phyloP scores from a whole-genome alignment of 1,140 invertebrate genomes.

The Ostrea denselamellosa region DNA sequence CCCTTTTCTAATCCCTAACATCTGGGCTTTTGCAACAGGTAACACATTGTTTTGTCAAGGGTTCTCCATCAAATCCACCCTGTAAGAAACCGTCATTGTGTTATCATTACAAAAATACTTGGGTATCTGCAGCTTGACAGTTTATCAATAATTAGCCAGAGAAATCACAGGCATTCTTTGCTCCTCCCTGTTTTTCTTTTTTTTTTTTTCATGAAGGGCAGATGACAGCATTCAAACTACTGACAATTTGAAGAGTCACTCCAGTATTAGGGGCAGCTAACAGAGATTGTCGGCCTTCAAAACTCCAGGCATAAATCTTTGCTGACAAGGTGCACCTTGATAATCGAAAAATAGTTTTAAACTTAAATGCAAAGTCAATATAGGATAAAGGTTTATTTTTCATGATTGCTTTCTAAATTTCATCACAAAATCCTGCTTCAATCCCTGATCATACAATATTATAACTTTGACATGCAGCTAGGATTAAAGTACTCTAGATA shows the following conservation, averaged over 20 bases:
- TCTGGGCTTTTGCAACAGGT: constrained; percentile 20
- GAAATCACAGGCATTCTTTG: not conserved
- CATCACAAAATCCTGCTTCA: constrained; percentile 7
- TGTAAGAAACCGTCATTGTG: not conserved
- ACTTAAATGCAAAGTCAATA: constrained; percentile 25
- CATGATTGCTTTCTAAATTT: constrained; percentile 38
- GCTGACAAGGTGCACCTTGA: constrained; percentile 30
- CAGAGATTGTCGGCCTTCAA: not conserved
- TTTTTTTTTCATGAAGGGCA: not conserved
- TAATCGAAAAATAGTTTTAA: constrained; percentile 17
- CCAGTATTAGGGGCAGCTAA: not conserved
- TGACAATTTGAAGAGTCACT: not conserved
- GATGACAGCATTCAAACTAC: not conserved
- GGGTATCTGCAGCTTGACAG: not conserved
- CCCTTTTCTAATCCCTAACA: not conserved
- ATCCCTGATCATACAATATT: constrained; percentile 31
- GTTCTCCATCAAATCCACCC: constrained; percentile 2
- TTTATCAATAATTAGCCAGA: constrained; percentile 32
- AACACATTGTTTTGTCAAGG: constrained; percentile 32
- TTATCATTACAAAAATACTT: not conserved
- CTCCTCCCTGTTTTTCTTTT: not conserved
- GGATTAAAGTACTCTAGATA: not conserved
- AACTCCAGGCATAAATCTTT: constrained; percentile 1
- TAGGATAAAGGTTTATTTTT: constrained; percentile 33
- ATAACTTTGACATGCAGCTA: constrained; percentile 39